Conservation (phyloP, 1,140 invertebrate species). For the Wiebesia pumilae region DNA sequence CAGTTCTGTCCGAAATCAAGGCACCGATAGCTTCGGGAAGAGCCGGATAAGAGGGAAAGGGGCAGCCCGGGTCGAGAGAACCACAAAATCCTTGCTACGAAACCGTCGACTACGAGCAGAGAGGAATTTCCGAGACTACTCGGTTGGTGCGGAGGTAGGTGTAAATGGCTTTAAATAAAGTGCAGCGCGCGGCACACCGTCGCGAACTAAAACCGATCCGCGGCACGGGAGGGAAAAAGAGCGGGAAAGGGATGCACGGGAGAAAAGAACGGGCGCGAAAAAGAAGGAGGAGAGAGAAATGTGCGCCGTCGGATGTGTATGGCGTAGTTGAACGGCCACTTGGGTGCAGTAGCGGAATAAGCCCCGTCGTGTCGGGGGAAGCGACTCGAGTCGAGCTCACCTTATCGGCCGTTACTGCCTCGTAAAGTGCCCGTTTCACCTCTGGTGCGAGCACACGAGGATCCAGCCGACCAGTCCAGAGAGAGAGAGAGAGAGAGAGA, state of each 20-base stretch:
- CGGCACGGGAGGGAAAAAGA: slow-evolving; percentile 48
- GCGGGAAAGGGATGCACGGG: neutral
- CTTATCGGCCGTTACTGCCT: slow-evolving; percentile 76
- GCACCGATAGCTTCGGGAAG: neutral
- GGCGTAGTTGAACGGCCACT: slow-evolving; percentile 70
- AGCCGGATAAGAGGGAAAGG: neutral
- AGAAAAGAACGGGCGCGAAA: slow-evolving; percentile 1
- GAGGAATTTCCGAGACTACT: neutral
- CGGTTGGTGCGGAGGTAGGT: neutral
- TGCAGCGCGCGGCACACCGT: slow-evolving; percentile 44
- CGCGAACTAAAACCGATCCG: too few species aligned
- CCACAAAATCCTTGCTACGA: slow-evolving; percentile 15
- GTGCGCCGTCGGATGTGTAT: slow-evolving; percentile 25
- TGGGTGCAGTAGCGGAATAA: slow-evolving; percentile 72
- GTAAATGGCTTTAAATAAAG: slow-evolving; percentile 67
- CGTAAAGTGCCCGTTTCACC: slow-evolving; percentile 72
- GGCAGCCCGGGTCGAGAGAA: neutral
- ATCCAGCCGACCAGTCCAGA: slow-evolving; percentile 2
- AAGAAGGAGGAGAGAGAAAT: slow-evolving; percentile 19
- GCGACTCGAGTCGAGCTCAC: slow-evolving; percentile 63
- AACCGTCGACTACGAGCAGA: neutral
- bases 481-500: neutral
- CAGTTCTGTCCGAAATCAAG: neutral
- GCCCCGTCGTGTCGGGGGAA: slow-evolving; percentile 59
- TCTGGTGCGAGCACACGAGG: slow-evolving; percentile 51